Conservation (phyloP, 1,140 invertebrate species). For the Drosophila aff. region DNA sequence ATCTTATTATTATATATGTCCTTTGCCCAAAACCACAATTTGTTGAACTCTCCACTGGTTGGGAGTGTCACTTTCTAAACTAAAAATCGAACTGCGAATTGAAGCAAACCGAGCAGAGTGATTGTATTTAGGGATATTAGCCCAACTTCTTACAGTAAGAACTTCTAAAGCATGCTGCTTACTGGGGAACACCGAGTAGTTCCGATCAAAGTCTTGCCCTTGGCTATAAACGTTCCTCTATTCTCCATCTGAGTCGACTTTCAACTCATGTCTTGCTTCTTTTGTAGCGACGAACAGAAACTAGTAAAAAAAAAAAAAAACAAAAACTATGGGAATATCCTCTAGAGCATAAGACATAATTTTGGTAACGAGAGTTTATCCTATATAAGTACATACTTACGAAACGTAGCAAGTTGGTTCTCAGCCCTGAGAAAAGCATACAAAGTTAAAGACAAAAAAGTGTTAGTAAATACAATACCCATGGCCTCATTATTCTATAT, state of each 20-base stretch:
- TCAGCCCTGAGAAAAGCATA: constrained; percentile 2
- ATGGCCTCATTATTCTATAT: constrained; percentile 1
- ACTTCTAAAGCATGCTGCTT: constrained; percentile 18
- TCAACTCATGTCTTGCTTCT: constrained; percentile 2
- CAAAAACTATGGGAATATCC: constrained; percentile 12
- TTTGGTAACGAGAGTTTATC: constrained; percentile 15
- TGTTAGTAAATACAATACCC: constrained; percentile 6
- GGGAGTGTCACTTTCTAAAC: constrained; percentile 18
- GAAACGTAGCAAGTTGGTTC: constrained; percentile 24
- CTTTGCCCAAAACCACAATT: constrained; percentile 17
- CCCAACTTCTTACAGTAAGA: constrained; percentile 27
- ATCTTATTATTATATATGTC: background rate
- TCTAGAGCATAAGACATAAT: constrained; percentile 10
- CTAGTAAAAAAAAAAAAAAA: background rate
- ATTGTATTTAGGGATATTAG: constrained; percentile 30
- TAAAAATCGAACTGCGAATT: constrained; percentile 11
- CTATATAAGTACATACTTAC: constrained; percentile 18
- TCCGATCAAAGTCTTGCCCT: constrained; percentile 24
- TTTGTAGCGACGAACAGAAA: constrained; percentile 19
- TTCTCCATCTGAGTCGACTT: constrained; percentile 13
- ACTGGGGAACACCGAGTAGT: constrained; percentile 12
- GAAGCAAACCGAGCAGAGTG: constrained; percentile 9
- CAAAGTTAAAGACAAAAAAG: background rate
- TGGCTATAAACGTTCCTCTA: constrained; percentile 32
- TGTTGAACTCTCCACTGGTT: constrained; percentile 14